Evolutionary conservation across 1,140 invertebrate species (phyloP).

Genomic region (Drosophila sp.): DNA sequence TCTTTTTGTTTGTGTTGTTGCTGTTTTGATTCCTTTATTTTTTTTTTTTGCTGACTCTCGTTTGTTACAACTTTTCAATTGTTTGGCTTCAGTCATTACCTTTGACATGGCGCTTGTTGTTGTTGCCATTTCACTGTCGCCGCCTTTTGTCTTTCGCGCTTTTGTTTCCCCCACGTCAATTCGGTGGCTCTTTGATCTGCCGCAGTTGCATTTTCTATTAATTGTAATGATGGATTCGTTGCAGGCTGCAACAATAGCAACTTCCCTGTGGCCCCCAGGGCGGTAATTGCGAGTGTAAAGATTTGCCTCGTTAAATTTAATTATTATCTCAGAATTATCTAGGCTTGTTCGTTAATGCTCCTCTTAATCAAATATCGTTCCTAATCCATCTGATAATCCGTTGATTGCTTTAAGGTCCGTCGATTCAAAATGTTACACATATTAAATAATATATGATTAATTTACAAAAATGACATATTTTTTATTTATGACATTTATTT

Average conservation of each 20-base stretch:
- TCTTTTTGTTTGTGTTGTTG: constrained; percentile 5
- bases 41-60: constrained; percentile 43
- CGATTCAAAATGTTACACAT: too few species aligned
- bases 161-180: constrained; percentile 55
- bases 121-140: constrained; percentile 74
- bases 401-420: too few species aligned
- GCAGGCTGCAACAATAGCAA: constrained; percentile 56
- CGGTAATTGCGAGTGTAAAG: constrained; percentile 26
- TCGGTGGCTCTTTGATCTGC: constrained; percentile 66
- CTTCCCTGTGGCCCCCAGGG: constrained; percentile 17
- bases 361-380: too few species aligned
- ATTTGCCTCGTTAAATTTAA: constrained; percentile 57
- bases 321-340: constrained; percentile 22
- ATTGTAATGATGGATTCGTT: constrained; percentile 72
- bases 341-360: background rate
- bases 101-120: constrained; percentile 74
- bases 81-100: constrained; percentile 82
- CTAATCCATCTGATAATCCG: too few species aligned
- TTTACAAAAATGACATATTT: too few species aligned
- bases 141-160: constrained; percentile 76
- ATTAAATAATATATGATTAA: too few species aligned
- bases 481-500: too few species aligned
- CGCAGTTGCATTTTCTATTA: constrained; percentile 70
- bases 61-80: constrained; percentile 80
- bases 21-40: too few species aligned